A percentile compares a stretch with the other conserved stretches of the same genome.
Conservation (phyloP, 92 coral and sea anemone genomes). For the Siderastrea radians region DNA sequence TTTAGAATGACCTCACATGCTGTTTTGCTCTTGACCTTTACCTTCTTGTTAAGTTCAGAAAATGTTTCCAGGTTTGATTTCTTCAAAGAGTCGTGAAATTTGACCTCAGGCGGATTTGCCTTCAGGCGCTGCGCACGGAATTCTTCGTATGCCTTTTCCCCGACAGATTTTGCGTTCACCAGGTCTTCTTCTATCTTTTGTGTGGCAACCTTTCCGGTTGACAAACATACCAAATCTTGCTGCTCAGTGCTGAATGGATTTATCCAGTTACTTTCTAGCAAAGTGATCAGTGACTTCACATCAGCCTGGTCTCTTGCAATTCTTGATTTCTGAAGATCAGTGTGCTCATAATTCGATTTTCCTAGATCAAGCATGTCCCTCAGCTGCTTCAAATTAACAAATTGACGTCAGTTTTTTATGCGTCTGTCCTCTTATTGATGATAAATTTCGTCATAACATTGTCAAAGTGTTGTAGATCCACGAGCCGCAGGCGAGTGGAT, state of each 20-base stretch:
- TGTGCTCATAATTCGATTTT: background rate
- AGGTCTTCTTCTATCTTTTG: slow-evolving; percentile 37
- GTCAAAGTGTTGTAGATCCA: no score
- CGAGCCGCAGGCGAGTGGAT: no score
- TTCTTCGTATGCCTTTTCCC: slow-evolving; percentile 43
- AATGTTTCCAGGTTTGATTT: slow-evolving; percentile 54
- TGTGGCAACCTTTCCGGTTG: slow-evolving; percentile 66
- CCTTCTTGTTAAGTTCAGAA: slow-evolving; percentile 42
- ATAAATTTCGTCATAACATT: no score
- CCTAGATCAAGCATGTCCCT: slow-evolving; percentile 27
- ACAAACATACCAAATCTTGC: slow-evolving; percentile 52
- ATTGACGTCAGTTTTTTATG: no score
- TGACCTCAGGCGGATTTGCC: slow-evolving; percentile 34
- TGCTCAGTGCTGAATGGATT: slow-evolving; percentile 56
- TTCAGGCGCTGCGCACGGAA: slow-evolving; percentile 59
- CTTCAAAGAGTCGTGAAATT: slow-evolving; percentile 44
- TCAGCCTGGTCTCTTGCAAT: slow-evolving; percentile 64
- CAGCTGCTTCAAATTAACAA: slow-evolving; percentile 44
- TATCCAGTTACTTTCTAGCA: slow-evolving; percentile 62
- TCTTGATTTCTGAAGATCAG: slow-evolving; percentile 45
- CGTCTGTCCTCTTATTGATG: no score
- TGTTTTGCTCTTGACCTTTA: slow-evolving; percentile 34
- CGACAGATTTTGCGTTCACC: slow-evolving; percentile 47
- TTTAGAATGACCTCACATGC: slow-evolving; percentile 35
- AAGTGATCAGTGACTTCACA: slow-evolving; percentile 40